Evolutionary conservation across 2,888 invertebrate genomes (phyloP).

Genomic region (Synanthedon tipuliformis): DNA sequence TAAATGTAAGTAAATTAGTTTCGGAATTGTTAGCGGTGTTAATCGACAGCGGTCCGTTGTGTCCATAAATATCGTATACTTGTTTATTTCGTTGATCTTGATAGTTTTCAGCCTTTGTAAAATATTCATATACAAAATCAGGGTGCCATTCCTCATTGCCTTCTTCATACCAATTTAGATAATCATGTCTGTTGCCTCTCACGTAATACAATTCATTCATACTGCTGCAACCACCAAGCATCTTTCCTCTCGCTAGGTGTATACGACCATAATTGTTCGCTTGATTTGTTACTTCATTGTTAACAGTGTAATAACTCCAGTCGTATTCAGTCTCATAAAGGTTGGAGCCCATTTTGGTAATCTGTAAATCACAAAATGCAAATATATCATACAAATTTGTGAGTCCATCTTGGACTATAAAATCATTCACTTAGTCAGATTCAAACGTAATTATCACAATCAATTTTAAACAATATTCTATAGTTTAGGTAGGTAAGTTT

Average conservation of each 20-base stretch:
- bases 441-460: too few species aligned
- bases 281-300: constrained; percentile 76
- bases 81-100: constrained; percentile 23
- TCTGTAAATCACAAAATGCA: constrained; percentile 2
- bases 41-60: constrained; percentile 51
- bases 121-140: constrained; percentile 52
- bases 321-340: constrained; percentile 66
- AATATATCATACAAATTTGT: not conserved
- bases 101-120: constrained; percentile 59
- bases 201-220: constrained; percentile 71
- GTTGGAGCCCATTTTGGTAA: not conserved
- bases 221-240: constrained; percentile 69
- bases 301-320: constrained; percentile 86
- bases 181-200: constrained; percentile 61
- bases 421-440: not conserved
- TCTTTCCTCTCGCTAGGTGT: constrained; percentile 72
- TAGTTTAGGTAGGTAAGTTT: too few species aligned
- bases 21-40: constrained; percentile 48
- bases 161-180: constrained; percentile 56
- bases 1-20: constrained; percentile 31
- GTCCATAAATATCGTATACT: constrained; percentile 34
- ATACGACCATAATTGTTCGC: constrained; percentile 57
- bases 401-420: not conserved
- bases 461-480: too few species aligned
- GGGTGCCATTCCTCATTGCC: constrained; percentile 71